Evolutionary conservation across 2,888 invertebrate species (phyloP).

Genomic region (Stomorhina lunata): DNA sequence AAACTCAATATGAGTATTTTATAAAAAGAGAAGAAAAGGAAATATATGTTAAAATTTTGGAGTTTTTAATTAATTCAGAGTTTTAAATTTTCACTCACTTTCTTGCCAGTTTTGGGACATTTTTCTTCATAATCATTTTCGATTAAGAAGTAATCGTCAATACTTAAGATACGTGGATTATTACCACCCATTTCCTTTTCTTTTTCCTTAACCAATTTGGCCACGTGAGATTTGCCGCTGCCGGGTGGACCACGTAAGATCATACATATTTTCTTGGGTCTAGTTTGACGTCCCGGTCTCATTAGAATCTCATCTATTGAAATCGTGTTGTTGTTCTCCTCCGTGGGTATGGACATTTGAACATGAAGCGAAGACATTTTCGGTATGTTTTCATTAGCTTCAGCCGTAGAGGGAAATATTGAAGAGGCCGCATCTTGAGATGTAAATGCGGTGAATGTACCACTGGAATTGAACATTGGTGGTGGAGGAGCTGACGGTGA

Average conservation of each 20-base stretch:
- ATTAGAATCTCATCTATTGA: constrained; percentile 91
- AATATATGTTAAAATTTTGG: neutral
- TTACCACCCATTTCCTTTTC: constrained; percentile 92
- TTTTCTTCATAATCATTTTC: constrained; percentile 87
- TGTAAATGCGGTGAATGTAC: constrained; percentile 5
- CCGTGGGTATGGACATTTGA: constrained; percentile 72
- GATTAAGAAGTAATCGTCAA: constrained; percentile 97
- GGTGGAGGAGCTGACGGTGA: constrained; percentile 66
- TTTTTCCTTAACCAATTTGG: constrained; percentile 91
- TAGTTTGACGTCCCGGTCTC: constrained; percentile 88
- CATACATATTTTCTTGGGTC: constrained; percentile 90
- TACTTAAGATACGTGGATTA: constrained; percentile 93
- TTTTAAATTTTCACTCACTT: constrained; percentile 67
- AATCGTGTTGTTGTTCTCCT: constrained; percentile 80
- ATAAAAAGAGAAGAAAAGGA: neutral
- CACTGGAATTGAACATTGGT: constrained; percentile 61
- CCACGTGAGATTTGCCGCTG: constrained; percentile 95
- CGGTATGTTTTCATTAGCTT: constrained; percentile 70
- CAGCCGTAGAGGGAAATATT: constrained; percentile 74
- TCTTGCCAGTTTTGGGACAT: constrained; percentile 78
- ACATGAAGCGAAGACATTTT: constrained; percentile 68
- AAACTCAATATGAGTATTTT: neutral
- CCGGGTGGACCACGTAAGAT: constrained; percentile 96
- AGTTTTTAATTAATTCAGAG: neutral
- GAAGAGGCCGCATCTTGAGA: constrained; percentile 32